Percentiles rank a stretch among this genome's conserved stretches.
These are phyloP conservation scores for Mesoligia furuncula DNA, from an alignment of 2,888 invertebrate species.

Conservation along the genomic window DNA sequence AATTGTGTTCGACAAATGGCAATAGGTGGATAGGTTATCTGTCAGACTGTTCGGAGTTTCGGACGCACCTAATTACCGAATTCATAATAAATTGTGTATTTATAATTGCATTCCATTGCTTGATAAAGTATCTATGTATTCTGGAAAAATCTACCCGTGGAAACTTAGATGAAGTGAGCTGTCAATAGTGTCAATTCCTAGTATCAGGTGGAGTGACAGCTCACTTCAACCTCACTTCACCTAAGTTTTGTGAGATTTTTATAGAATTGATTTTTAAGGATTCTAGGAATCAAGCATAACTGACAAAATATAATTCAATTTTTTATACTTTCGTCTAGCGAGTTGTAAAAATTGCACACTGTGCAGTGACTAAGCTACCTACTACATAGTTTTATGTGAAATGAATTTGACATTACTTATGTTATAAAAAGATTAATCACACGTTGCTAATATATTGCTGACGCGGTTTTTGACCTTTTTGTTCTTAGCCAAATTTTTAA, in stretches of 20 bases:
- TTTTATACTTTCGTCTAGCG: not conserved
- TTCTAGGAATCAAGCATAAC: not conserved
- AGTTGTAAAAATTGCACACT: conserved; percentile 18
- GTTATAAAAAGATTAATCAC: conserved; percentile 1
- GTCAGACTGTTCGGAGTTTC: not conserved
- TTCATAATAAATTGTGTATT: conserved; percentile 8
- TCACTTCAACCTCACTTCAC: too few relatives aligned
- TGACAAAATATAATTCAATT: not conserved
- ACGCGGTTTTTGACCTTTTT: conserved; percentile 30
- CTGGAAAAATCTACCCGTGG: too few relatives aligned
- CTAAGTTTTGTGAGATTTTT: too few relatives aligned
- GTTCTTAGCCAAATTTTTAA: not conserved
- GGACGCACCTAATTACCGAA: not conserved
- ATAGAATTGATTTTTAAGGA: not conserved
- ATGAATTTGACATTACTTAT: conserved; percentile 31
- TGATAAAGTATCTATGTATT: not conserved
- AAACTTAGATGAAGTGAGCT: too few relatives aligned
- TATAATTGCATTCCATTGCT: not conserved
- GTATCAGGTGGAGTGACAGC: too few relatives aligned
- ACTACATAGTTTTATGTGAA: conserved; percentile 28
- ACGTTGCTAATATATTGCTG: conserved; percentile 7
- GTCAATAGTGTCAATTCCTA: too few relatives aligned
- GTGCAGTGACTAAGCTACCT: conserved; percentile 31
- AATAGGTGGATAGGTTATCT: conserved; percentile 29
- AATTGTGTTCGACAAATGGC: conserved; percentile 3